Evolutionary conservation across 2,888 invertebrate species (phyloP).

Genomic region (Drosophila tanythrix): DNA sequence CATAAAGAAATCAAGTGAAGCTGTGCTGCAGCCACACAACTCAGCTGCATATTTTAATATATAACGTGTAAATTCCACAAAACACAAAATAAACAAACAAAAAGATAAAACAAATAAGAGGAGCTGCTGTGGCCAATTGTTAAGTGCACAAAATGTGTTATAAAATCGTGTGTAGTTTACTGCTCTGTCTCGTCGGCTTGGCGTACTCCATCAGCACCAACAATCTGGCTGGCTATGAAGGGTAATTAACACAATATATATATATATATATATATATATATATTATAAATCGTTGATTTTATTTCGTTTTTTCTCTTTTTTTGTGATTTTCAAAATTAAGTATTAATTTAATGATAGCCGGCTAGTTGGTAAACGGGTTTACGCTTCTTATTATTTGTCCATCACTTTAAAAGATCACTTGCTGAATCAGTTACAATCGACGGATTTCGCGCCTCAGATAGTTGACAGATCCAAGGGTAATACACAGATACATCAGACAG

Average conservation of each 20-base stretch:
- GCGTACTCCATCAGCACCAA: conserved; percentile 51
- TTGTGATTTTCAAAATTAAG: neutral
- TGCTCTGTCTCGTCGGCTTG: conserved; percentile 57
- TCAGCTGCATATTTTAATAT: conserved; percentile 71
- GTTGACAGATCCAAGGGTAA: conserved; percentile 19
- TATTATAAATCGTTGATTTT: conserved; percentile 21
- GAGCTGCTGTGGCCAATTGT: conserved; percentile 33
- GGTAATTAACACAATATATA: conserved; percentile 68
- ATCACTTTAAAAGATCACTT: neutral
- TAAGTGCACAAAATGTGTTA: conserved; percentile 54
- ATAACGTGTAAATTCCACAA: conserved; percentile 47
- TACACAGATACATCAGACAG: conserved; percentile 34
- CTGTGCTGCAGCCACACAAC: conserved; percentile 36
- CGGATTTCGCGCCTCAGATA: conserved; percentile 12
- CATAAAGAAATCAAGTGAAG: conserved; percentile 43
- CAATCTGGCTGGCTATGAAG: conserved; percentile 81
- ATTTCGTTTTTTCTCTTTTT: conserved; percentile 21
- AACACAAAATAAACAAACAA: conserved; percentile 7
- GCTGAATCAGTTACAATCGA: neutral
- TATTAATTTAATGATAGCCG: conserved; percentile 27
- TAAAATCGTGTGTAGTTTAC: conserved; percentile 68
- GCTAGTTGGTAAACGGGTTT: conserved; percentile 53
- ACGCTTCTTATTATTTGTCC: conserved; percentile 15
- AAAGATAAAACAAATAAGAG: conserved; percentile 27
- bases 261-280: conserved; percentile 38